Conservation (phyloP, 2,797 vertebrate species). For the Muscicapa comitata region DNA sequence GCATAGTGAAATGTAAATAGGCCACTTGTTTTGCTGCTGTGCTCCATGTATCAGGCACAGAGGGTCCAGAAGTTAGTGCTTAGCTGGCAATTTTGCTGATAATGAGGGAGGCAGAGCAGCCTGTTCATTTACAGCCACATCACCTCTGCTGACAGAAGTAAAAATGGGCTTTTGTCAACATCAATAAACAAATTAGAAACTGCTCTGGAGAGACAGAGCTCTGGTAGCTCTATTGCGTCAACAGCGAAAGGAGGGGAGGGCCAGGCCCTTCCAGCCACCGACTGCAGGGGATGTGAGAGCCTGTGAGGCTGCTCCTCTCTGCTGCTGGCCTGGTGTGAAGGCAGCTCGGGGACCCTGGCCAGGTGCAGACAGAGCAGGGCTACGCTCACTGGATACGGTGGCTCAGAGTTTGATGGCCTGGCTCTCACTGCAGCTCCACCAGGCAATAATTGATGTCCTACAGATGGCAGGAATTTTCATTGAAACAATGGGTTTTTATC, state of each 20-base stretch:
- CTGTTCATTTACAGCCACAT: not conserved
- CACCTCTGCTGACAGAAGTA: slow-evolving; percentile 12
- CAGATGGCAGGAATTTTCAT: not conserved
- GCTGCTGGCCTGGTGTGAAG: not conserved
- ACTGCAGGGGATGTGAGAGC: not conserved
- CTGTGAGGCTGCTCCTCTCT: accelerated
- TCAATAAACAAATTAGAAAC: slow-evolving; percentile 12
- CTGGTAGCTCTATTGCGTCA: not conserved
- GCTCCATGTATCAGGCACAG: not conserved
- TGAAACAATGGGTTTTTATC: not conserved
- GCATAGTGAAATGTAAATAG: not conserved
- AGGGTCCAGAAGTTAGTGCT: slow-evolving; percentile 3
- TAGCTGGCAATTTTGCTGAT: slow-evolving; percentile 12
- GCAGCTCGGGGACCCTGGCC: accelerated
- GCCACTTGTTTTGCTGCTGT: not conserved
- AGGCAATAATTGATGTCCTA: not conserved
- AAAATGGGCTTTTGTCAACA: not conserved
- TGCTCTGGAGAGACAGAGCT: not conserved
- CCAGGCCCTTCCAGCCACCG: not conserved
- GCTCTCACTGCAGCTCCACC: not conserved
- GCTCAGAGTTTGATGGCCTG: not conserved
- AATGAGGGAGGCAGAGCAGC: not conserved
- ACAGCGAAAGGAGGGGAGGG: not conserved
- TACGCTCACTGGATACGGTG: accelerated
- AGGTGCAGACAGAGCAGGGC: accelerated